Conservation (phyloP, 2,113 vertebrate genomes). For the Protobothrops flavoviridis region DNA sequence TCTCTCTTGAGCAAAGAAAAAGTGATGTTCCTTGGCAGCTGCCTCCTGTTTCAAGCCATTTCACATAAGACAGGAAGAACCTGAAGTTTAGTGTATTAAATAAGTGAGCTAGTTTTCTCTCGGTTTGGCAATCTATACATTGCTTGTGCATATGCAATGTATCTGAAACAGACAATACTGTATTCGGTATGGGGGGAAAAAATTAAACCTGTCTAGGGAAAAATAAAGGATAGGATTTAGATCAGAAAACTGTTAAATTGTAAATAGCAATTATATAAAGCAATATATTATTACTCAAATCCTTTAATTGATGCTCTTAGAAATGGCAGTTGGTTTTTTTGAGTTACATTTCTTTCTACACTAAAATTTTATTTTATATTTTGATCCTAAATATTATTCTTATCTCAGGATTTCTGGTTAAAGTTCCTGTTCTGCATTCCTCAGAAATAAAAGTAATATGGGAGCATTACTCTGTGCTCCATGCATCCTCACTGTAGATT, state of each 20-base stretch:
- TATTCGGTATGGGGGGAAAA: constrained; percentile 59
- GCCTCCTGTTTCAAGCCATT: constrained; percentile 85
- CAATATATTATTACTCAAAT: constrained; percentile 65
- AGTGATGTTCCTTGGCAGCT: constrained; percentile 80
- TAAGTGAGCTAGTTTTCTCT: constrained; percentile 69
- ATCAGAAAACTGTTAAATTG: constrained; percentile 70
- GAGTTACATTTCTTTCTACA: constrained; percentile 40
- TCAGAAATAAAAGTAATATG: constrained; percentile 31
- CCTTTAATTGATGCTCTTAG: constrained; percentile 76
- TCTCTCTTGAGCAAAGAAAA: constrained; percentile 78
- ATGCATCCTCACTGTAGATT: not conserved
- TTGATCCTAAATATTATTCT: constrained; percentile 57
- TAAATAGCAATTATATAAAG: constrained; percentile 73
- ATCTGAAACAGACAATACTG: constrained; percentile 66
- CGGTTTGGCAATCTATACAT: constrained; percentile 59
- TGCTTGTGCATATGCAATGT: constrained; percentile 59
- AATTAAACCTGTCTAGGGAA: constrained; percentile 51
- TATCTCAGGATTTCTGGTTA: constrained; percentile 31
- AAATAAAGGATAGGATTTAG: constrained; percentile 71
- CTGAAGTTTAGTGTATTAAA: constrained; percentile 84
- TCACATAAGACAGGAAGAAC: constrained; percentile 82
- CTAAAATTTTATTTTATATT: constrained; percentile 50
- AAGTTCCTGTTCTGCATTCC: constrained; percentile 18
- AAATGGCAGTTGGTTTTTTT: constrained; percentile 60
- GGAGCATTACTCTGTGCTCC: not conserved